A percentile compares a stretch with the other conserved stretches of the same genome.
Conservation (phyloP, 1,140 invertebrate species). For the Heliconius congener region DNA sequence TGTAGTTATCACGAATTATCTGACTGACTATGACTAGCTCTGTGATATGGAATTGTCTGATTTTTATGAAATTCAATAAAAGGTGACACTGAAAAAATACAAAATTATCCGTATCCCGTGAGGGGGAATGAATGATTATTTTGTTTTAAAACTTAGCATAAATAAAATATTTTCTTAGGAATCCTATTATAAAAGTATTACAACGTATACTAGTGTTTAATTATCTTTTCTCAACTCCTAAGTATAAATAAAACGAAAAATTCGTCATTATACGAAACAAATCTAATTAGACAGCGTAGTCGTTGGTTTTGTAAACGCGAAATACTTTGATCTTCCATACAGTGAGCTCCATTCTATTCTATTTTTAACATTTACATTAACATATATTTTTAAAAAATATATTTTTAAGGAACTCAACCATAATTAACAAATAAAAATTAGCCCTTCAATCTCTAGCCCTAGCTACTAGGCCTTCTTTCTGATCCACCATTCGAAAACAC, state of each 20-base stretch:
- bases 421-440: too few relatives aligned
- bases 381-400: neutral
- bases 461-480: too few relatives aligned
- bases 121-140: too few relatives aligned
- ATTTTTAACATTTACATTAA: neutral
- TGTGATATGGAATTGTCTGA: too few relatives aligned
- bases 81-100: too few relatives aligned
- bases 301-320: neutral
- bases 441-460: too few relatives aligned
- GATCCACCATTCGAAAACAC: too few relatives aligned
- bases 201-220: neutral
- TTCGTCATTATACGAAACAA: slow-evolving; percentile 1
- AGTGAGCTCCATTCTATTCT: neutral
- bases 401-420: too few relatives aligned
- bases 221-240: neutral
- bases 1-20: neutral
- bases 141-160: too few relatives aligned
- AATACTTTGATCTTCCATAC: slow-evolving; percentile 12
- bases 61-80: too few relatives aligned
- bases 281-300: slow-evolving; percentile 1
- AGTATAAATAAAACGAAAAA: neutral
- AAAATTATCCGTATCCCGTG: too few relatives aligned
- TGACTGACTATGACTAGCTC: neutral
- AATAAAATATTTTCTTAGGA: too few relatives aligned
- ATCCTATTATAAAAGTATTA: neutral